Base-by-base conservation (phyloP, 2,888 invertebrate genomes). In the Anagyrus pseudococci region DNA sequence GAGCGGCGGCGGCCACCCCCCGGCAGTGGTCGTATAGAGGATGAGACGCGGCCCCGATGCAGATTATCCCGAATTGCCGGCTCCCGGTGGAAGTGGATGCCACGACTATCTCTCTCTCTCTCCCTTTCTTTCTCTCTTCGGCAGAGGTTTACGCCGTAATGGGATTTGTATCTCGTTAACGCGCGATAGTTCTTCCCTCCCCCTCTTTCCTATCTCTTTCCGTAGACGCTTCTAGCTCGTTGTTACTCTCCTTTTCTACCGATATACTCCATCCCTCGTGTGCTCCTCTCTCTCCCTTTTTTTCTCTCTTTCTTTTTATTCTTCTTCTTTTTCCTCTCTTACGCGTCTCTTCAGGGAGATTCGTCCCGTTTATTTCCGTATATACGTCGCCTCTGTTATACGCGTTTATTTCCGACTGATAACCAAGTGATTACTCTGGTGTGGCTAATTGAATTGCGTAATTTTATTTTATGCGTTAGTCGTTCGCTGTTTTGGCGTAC, bases 81-180 rank as follows among this genome's bases (percentile, higher is more conserved):
- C n/a, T n/a, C n/a, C n/a, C n/a, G n/a, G n/a, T n/a, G n/a, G n/a
- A n/a, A n/a, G n/a, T n/a, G n/a, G n/a, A n/a, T n/a, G n/a, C n/a
- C n/a, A n/a, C n/a, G n/a, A n/a, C n/a, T n/a, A n/a, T n/a, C n/a
- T n/a, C n/a, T n/a, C n/a, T n/a, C n/a, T n/a, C n/a, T n/a, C n/a
- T n/a, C n/a, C n/a, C n/a, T n/a, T n/a, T n/a, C n/a, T n/a, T n/a
- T n/a, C n/a, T n/a, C n/a, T n/a, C n/a, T n/a, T n/a, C 75, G 29
- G 43, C 76, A 75, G 75, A 77, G 77, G 77, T 77, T 56, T 77
- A 78, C 75, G 73, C 73, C 76, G 79, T 80, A 80, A 80, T 80
- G 79, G 80, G 80, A 80, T 80, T 80, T 80, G 79, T 80, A 80
- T 80, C 80, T 80, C 79, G 80, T 80, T 80, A 80, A 79, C 78